Evolutionary conservation across 2,888 invertebrate genomes (phyloP).

Genomic region (Cephus pulcher): DNA sequence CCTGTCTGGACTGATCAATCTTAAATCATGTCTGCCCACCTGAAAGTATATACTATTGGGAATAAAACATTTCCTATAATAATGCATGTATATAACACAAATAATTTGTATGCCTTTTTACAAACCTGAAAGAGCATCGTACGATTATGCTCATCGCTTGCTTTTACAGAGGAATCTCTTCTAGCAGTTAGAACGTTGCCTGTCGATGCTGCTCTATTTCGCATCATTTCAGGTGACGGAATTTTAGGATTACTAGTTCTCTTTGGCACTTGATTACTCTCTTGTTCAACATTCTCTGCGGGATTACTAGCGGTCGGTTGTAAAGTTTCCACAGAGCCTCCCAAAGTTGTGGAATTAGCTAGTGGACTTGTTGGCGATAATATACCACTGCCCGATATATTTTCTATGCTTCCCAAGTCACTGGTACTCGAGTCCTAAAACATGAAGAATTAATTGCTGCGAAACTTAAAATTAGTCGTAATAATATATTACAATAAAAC

Average conservation of each 20-base stretch:
- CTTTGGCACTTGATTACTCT: constrained; percentile 32
- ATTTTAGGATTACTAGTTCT: constrained; percentile 35
- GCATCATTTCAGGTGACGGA: constrained; percentile 61
- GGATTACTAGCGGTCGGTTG: constrained; percentile 36
- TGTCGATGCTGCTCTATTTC: constrained; percentile 66
- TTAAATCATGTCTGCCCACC: constrained; percentile 87
- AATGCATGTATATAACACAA: background rate
- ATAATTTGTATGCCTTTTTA: background rate
- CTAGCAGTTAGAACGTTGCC: constrained; percentile 62
- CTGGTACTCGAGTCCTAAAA: constrained; percentile 58
- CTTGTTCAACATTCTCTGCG: constrained; percentile 40
- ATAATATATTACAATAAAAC: background rate
- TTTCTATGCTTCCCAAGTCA: constrained; percentile 58
- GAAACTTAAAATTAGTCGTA: background rate
- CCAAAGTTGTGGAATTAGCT: constrained; percentile 43
- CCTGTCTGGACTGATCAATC: constrained; percentile 92
- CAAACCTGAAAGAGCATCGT: constrained; percentile 90
- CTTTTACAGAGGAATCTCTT: constrained; percentile 52
- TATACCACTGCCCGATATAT: constrained; percentile 55
- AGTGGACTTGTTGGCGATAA: constrained; percentile 60
- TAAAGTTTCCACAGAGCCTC: constrained; percentile 57
- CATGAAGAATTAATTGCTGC: background rate
- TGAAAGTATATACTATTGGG: constrained; percentile 52
- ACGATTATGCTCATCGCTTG: constrained; percentile 79
- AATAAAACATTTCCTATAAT: background rate